Conservation (phyloP, 2,888 invertebrate species). For the Rhagonycha lutea region DNA sequence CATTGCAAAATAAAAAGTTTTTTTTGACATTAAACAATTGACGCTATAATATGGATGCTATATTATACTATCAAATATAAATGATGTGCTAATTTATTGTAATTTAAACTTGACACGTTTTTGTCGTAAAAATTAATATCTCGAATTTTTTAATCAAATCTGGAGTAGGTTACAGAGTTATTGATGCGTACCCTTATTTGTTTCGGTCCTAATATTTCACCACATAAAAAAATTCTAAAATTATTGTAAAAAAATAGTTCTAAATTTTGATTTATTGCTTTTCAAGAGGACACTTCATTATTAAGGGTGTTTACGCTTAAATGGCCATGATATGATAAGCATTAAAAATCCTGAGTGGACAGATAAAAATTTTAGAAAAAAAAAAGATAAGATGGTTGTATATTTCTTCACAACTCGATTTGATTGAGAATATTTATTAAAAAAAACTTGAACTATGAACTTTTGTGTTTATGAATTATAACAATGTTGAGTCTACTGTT, state of each 20-base stretch:
- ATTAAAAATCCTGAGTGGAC: background rate
- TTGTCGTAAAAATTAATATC: background rate
- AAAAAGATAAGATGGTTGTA: background rate
- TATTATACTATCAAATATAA: background rate
- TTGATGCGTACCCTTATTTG: background rate
- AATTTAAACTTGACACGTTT: background rate
- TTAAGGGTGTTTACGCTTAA: background rate
- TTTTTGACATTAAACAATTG: background rate
- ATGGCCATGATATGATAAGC: background rate
- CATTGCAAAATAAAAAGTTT: background rate
- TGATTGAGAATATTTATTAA: background rate
- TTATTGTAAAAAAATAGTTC: background rate
- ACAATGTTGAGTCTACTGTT: background rate
- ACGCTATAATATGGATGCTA: background rate
- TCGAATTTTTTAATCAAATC: background rate
- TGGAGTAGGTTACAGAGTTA: background rate
- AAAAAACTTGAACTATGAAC: conserved; percentile 1
- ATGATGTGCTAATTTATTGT: background rate
- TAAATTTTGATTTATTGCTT: background rate
- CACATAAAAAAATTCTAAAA: background rate
- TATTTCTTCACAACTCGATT: background rate
- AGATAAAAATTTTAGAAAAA: background rate
- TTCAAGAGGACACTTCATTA: background rate
- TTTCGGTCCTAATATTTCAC: background rate
- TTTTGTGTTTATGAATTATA: background rate